phyloP scores from a whole-genome alignment of 2,797 vertebrate species.

The Hippocampus kuda region DNA sequence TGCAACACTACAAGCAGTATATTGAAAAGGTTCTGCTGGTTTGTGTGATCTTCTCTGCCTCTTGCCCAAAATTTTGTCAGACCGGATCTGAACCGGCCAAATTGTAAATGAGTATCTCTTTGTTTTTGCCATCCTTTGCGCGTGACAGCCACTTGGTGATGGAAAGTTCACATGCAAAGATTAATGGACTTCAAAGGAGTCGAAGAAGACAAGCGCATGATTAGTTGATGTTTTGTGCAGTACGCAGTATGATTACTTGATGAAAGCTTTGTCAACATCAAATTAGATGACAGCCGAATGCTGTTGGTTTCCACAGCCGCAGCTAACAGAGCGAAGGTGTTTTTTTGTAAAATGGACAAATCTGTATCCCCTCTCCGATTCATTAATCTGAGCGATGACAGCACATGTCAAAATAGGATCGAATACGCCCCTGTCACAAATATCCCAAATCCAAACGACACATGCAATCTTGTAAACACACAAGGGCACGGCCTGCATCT shows the following conservation, averaged over 20 bases:
- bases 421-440: conserved; percentile 23
- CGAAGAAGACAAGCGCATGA: conserved; percentile 25
- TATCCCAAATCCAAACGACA: conserved; percentile 35
- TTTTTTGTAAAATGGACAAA: neutral
- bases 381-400: conserved; percentile 26
- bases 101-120: conserved; percentile 43
- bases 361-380: conserved; percentile 7
- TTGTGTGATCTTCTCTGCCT: conserved; percentile 14
- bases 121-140: conserved; percentile 19
- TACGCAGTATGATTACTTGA: conserved; percentile 36
- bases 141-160: conserved; percentile 19
- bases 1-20: conserved; percentile 3
- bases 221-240: conserved; percentile 45
- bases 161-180: conserved; percentile 17
- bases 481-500: conserved; percentile 44
- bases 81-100: conserved; percentile 33
- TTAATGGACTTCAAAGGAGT: conserved; percentile 36
- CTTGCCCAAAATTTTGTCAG: neutral
- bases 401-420: conserved; percentile 27
- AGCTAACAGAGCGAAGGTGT: neutral
- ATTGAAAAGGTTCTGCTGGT: conserved; percentile 16
- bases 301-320: neutral
- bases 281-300: neutral
- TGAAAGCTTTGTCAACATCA: conserved; percentile 30
- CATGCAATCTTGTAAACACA: conserved; percentile 44